Evolutionary conservation across 2,888 invertebrate genomes (phyloP).

Genomic region (Pemphredon lugubris): DNA sequence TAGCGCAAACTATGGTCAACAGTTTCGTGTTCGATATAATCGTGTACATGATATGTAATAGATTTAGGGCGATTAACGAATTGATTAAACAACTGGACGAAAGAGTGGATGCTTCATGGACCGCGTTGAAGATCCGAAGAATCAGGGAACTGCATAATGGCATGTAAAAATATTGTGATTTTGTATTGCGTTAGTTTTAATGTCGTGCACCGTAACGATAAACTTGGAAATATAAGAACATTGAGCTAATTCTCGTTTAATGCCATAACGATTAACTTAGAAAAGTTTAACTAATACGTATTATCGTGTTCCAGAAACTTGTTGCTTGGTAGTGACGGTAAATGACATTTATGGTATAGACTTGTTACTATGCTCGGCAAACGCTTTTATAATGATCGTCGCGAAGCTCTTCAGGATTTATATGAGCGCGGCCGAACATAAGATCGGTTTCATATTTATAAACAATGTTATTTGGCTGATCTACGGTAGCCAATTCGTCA

Average conservation of each 20-base stretch:
- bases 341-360: constrained; percentile 70
- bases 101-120: constrained; percentile 45
- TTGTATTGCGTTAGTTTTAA: not conserved
- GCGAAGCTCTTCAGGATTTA: constrained; percentile 73
- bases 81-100: constrained; percentile 61
- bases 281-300: too few relatives aligned
- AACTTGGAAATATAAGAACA: too few relatives aligned
- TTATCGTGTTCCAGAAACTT: constrained; percentile 4
- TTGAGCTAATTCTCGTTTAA: too few relatives aligned
- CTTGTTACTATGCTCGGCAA: constrained; percentile 69
- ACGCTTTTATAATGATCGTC: constrained; percentile 73
- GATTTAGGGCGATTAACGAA: constrained; percentile 65
- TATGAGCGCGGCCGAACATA: constrained; percentile 71
- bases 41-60: constrained; percentile 61
- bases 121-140: constrained; percentile 64
- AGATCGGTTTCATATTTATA: constrained; percentile 67
- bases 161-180: constrained; percentile 25
- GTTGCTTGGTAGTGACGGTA: constrained; percentile 56
- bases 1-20: constrained; percentile 66
- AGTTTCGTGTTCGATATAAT: constrained; percentile 69
- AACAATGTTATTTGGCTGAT: constrained; percentile 73
- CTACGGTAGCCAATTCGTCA: constrained; percentile 63
- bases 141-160: constrained; percentile 68
- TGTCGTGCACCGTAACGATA: not conserved
- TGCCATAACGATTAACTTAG: not conserved